These are phyloP conservation scores for Prolemur simus DNA, from an alignment of 2,113 vertebrate species.

Conservation along the genomic window DNA sequence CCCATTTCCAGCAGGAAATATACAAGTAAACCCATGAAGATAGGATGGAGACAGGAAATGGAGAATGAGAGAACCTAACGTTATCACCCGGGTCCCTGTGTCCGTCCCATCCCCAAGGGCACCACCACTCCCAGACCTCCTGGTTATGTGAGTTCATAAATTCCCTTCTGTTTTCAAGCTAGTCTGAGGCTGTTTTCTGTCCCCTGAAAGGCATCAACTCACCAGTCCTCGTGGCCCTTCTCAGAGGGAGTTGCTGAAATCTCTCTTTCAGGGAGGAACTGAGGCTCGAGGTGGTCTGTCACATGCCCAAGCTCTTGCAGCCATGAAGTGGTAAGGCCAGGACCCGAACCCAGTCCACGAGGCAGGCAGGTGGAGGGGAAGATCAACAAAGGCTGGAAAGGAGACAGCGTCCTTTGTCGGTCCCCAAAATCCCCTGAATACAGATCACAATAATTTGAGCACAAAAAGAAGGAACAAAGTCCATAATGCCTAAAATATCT, in stretches of 20 bases:
- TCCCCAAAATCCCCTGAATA: neutral
- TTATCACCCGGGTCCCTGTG: neutral
- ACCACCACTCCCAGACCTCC: neutral
- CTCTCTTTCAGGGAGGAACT: neutral
- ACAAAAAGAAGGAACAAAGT: neutral
- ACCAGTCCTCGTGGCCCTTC: accelerated
- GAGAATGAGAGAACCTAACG: neutral
- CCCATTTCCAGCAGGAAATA: neutral
- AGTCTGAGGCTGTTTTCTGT: neutral
- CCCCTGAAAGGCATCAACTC: too few species aligned
- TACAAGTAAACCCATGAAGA: neutral
- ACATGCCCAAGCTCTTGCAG: neutral
- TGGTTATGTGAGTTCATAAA: neutral
- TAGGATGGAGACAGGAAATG: too few species aligned
- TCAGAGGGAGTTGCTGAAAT: too few species aligned
- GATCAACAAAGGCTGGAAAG: neutral
- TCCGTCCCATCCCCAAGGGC: neutral
- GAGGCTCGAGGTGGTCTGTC: neutral
- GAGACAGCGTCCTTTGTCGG: neutral
- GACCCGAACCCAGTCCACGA: accelerated
- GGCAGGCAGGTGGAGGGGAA: neutral
- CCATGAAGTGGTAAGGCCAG: accelerated
- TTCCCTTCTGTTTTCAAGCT: neutral
- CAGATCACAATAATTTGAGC: neutral
- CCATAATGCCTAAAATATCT: neutral